Evolutionary conservation across 2,888 invertebrate genomes (phyloP).

Genomic region (Arctia plantaginis): DNA sequence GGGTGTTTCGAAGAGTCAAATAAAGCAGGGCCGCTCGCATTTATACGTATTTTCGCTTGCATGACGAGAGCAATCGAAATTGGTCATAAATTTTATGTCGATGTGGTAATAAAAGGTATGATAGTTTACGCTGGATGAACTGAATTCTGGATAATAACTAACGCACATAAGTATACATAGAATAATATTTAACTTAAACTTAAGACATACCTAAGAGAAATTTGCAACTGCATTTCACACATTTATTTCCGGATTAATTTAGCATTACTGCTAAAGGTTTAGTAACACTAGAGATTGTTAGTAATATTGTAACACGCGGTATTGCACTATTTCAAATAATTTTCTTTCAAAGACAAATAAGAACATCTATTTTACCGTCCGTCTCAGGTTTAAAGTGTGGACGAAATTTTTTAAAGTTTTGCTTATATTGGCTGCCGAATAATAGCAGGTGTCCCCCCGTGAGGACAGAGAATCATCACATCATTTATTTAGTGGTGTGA

Average conservation of each 20-base stretch:
- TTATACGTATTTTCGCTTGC: constrained; percentile 54
- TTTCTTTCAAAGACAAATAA: too few species aligned
- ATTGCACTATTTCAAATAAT: too few species aligned
- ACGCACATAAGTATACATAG: background rate
- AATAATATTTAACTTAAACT: too few species aligned
- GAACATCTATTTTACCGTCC: background rate
- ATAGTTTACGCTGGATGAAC: constrained; percentile 18
- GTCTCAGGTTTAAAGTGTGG: background rate
- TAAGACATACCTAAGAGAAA: background rate
- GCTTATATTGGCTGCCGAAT: background rate
- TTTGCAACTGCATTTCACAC: too few species aligned
- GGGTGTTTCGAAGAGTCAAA: constrained; percentile 28
- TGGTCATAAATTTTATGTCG: constrained; percentile 49
- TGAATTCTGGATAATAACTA: constrained; percentile 34
- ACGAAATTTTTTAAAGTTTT: background rate
- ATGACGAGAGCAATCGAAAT: constrained; percentile 51
- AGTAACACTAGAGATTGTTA: too few species aligned
- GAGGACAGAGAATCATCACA: background rate
- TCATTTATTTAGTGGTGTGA: background rate
- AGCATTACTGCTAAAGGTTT: too few species aligned
- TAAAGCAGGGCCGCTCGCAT: constrained; percentile 48
- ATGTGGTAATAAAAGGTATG: constrained; percentile 44
- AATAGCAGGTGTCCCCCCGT: background rate
- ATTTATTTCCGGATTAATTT: too few species aligned
- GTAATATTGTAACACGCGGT: too few species aligned